Percentiles rank a stretch among this genome's conserved stretches.
Conservation (phyloP, 2,797 vertebrate genomes). For the Caiman crocodilus region DNA sequence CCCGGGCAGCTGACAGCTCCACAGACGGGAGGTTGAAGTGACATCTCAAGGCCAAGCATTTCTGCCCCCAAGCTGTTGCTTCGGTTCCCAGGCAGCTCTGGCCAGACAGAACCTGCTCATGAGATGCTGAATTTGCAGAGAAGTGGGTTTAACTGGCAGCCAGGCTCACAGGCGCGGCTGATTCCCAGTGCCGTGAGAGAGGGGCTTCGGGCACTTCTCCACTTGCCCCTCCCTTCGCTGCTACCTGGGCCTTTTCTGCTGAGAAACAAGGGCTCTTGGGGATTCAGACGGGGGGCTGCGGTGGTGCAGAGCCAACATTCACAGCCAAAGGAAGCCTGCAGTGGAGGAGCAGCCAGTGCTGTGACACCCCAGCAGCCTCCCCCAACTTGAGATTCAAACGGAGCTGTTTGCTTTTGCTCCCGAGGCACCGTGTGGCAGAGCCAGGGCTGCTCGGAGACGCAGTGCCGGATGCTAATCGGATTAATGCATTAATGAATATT, state of each 20-base stretch:
- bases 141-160: background rate
- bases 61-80: no score
- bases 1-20: background rate
- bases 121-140: background rate
- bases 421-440: background rate
- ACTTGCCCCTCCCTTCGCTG: background rate
- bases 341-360: background rate
- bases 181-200: background rate
- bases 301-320: background rate
- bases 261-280: background rate
- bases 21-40: no score
- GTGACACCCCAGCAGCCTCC: no score
- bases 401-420: no score
- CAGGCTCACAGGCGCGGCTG: background rate
- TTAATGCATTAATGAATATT: constrained; percentile 80
- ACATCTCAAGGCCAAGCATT: no score
- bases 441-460: background rate
- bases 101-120: background rate
- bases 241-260: background rate
- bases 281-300: background rate
- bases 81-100: no score
- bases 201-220: background rate
- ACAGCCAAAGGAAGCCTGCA: background rate
- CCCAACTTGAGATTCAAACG: no score
- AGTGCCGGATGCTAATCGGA: background rate